Conservation (phyloP, 1,140 invertebrate genomes). For the Andrena cerasifolii region DNA sequence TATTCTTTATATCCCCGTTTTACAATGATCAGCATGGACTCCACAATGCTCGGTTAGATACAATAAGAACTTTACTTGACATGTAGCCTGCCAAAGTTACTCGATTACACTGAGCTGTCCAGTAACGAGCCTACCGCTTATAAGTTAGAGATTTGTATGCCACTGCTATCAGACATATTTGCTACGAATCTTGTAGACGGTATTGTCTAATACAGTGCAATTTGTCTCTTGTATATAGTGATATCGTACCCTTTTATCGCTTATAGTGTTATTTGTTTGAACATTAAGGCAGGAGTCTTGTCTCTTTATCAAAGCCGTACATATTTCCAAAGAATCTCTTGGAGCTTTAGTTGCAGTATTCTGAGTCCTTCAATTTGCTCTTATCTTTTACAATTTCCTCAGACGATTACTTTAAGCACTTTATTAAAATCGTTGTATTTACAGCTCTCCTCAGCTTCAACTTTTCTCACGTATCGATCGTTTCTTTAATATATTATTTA, state of each 20-base stretch:
- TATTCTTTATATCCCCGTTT: slow-evolving; percentile 2
- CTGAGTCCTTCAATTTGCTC: slow-evolving; percentile 6
- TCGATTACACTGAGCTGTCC: slow-evolving; percentile 11
- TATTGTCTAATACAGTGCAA: slow-evolving; percentile 22
- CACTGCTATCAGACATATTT: slow-evolving; percentile 34
- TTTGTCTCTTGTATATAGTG: slow-evolving; percentile 32
- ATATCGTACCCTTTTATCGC: slow-evolving; percentile 47
- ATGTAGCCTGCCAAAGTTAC: not conserved
- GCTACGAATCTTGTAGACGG: slow-evolving; percentile 31
- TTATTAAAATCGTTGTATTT: slow-evolving; percentile 20
- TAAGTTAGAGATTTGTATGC: slow-evolving; percentile 24
- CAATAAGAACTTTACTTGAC: slow-evolving; percentile 12
- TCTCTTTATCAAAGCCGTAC: slow-evolving; percentile 48
- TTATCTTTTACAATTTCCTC: not conserved
- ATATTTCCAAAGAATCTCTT: slow-evolving; percentile 8
- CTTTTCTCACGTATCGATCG: not conserved
- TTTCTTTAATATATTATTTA: slow-evolving; percentile 14
- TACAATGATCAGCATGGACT: slow-evolving; percentile 12
- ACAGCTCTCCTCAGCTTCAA: not conserved
- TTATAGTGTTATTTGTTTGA: slow-evolving; percentile 42
- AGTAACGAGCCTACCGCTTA: slow-evolving; percentile 18
- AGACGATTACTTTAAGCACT: not conserved
- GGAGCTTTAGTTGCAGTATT: slow-evolving; percentile 10
- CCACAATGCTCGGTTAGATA: slow-evolving; percentile 8
- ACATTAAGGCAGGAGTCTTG: slow-evolving; percentile 60